Percentiles rank a stretch among this genome's conserved stretches.
These are phyloP conservation scores for Drosophila ironensis DNA, from an alignment of 1,140 invertebrate species.

Conservation along the genomic window DNA sequence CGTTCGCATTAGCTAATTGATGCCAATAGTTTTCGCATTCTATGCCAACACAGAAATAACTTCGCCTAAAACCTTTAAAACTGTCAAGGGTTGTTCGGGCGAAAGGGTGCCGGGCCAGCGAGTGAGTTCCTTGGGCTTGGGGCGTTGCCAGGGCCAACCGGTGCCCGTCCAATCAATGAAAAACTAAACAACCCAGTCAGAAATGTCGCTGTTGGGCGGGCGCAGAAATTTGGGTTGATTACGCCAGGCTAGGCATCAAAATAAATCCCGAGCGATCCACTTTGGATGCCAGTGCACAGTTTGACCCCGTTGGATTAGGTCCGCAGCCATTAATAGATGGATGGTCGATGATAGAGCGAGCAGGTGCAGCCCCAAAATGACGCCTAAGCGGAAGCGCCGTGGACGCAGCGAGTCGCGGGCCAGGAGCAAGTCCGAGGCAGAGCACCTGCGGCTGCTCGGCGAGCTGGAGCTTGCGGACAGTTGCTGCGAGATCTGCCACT, in stretches of 20 bases:
- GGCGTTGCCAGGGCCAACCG: slow-evolving; percentile 47
- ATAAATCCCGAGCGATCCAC: slow-evolving; percentile 26
- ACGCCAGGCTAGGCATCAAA: slow-evolving; percentile 26
- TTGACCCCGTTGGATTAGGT: slow-evolving; percentile 44
- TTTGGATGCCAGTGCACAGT: slow-evolving; percentile 48
- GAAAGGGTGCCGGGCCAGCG: background rate
- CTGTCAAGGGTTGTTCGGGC: slow-evolving; percentile 12
- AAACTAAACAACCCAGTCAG: slow-evolving; percentile 56
- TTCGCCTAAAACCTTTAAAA: slow-evolving; percentile 28
- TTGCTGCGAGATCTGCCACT: slow-evolving; percentile 78
- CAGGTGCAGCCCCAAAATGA: slow-evolving; percentile 24
- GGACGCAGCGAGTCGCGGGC: slow-evolving; percentile 41
- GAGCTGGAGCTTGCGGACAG: slow-evolving; percentile 63
- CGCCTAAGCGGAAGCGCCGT: slow-evolving; percentile 59
- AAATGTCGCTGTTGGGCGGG: slow-evolving; percentile 39
- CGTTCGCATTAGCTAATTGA: slow-evolving; percentile 43
- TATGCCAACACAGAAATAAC: slow-evolving; percentile 43
- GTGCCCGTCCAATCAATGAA: slow-evolving; percentile 54
- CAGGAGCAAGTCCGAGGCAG: slow-evolving; percentile 29
- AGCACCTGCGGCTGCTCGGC: slow-evolving; percentile 58
- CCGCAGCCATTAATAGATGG: slow-evolving; percentile 2
- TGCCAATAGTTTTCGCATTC: slow-evolving; percentile 42
- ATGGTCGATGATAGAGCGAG: too few species aligned
- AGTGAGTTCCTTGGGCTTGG: background rate
- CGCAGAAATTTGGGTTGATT: slow-evolving; percentile 68